phyloP scores from a whole-genome alignment of 2,113 vertebrate genomes.

The Propithecus coquereli region DNA sequence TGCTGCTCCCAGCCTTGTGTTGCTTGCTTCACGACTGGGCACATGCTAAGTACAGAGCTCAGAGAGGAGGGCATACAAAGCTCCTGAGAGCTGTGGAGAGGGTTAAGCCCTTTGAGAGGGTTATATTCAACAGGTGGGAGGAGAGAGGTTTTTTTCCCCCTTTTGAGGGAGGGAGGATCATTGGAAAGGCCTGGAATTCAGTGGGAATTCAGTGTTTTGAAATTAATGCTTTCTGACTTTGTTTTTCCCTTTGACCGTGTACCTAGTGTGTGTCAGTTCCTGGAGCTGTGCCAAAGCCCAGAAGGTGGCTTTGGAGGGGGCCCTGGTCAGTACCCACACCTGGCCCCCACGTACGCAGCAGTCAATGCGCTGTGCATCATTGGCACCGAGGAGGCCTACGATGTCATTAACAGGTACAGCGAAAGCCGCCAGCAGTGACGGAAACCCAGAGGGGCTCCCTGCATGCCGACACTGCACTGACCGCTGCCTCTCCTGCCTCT shows the following conservation, averaged over 20 bases:
- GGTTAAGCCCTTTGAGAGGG: not conserved
- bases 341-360: conserved; percentile 95
- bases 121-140: not conserved
- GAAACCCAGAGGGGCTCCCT: not conserved
- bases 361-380: conserved; percentile 96
- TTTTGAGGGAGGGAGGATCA: not conserved
- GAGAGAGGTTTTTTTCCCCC: not conserved
- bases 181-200: not conserved
- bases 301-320: conserved; percentile 94
- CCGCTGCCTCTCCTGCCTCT: fast-evolving
- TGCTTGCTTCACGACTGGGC: not conserved
- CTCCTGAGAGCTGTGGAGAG: not conserved
- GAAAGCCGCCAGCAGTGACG: not conserved
- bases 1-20: not conserved
- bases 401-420: conserved; percentile 90
- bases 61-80: not conserved
- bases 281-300: conserved; percentile 91
- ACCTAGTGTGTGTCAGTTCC: conserved; percentile 92
- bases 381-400: conserved; percentile 93
- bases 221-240: conserved; percentile 22
- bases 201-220: not conserved
- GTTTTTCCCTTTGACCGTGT: not conserved
- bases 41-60: not conserved
- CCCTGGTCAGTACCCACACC: conserved; percentile 93
- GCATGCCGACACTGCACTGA: not conserved